Evolutionary conservation across 2,888 invertebrate species (phyloP), one percentile per base, ranked within the genome.

Genomic region (Psococerastis gibbosa): DNA sequence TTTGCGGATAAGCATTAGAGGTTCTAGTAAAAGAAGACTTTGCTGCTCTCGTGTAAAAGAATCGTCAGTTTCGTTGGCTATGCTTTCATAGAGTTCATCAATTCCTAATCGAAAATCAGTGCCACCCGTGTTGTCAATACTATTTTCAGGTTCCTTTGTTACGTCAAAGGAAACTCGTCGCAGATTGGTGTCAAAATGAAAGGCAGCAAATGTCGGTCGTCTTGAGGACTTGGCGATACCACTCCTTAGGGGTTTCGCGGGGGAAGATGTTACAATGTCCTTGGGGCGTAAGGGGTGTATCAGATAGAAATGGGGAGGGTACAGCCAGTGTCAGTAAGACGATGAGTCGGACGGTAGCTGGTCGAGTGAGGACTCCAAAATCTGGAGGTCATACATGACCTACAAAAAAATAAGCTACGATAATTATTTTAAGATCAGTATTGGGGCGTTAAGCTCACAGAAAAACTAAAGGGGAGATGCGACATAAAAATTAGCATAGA

Each of bases 321-420:
- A 27, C 6, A 27, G 27, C 27, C 27, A 27, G 11, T 27, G 27
- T 27, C 27, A 27, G 27, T 27, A 27, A 11, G 27, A 27, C 27
- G 27, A 6, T 11, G 27, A 6, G 11, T 11, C 6, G 27, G 8
- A 6, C 27, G 27, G 8, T 27, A 9, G 27, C 27, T 27, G 8
- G 11, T 6, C 6, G 27, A 27, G 6, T 11, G 6, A 6, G 27
- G 8, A 13, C 22, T 66, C 64, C 34, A 68, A 57, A 51, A 56
- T 65, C 48, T 66, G 62, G 48, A 76, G 60, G 49, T 73, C 77
- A 55, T 71, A 61, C 43, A 73, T 62, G 43, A 69, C 68, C 68
- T 68, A 50, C 35, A 49, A 48, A 49, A 43, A 20, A 34, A 18
- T 33, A 43, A 47, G 45, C 13, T n/a, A n/a, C n/a, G n/a, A n/a